Evolutionary conservation across 2,888 invertebrate species (phyloP).

Genomic region (Brachyptera putata): DNA sequence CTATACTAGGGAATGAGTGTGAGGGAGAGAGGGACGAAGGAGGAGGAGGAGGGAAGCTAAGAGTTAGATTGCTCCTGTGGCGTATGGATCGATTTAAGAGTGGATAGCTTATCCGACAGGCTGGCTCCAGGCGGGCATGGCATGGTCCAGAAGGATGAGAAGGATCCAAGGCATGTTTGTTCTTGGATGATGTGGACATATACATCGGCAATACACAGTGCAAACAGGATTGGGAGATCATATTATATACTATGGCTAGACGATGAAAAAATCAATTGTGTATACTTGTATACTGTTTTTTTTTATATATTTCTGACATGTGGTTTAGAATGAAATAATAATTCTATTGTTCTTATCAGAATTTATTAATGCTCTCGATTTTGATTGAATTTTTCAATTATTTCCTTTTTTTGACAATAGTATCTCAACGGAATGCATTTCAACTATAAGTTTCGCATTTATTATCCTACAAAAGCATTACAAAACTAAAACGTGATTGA

Average conservation of each 20-base stretch:
- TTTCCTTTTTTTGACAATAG: too few species aligned
- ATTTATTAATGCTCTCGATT: too few species aligned
- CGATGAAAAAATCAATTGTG: neutral
- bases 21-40: neutral
- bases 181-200: neutral
- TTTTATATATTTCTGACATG: too few species aligned
- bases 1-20: neutral
- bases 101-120: conserved; percentile 19
- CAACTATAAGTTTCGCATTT: too few species aligned
- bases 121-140: conserved; percentile 8
- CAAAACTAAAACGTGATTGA: too few species aligned
- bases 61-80: conserved; percentile 15
- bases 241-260: neutral
- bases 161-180: neutral
- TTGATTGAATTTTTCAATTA: too few species aligned
- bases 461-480: too few species aligned
- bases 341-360: too few species aligned
- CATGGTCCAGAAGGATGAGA: neutral
- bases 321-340: too few species aligned
- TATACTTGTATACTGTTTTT: too few species aligned
- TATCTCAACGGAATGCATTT: too few species aligned
- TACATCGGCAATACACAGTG: neutral
- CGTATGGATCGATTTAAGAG: conserved; percentile 20
- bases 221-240: neutral
- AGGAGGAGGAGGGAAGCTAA: neutral